Evolutionary conservation across 2,888 invertebrate genomes (phyloP).

Genomic region (Ptycholaimellus sp.): DNA sequence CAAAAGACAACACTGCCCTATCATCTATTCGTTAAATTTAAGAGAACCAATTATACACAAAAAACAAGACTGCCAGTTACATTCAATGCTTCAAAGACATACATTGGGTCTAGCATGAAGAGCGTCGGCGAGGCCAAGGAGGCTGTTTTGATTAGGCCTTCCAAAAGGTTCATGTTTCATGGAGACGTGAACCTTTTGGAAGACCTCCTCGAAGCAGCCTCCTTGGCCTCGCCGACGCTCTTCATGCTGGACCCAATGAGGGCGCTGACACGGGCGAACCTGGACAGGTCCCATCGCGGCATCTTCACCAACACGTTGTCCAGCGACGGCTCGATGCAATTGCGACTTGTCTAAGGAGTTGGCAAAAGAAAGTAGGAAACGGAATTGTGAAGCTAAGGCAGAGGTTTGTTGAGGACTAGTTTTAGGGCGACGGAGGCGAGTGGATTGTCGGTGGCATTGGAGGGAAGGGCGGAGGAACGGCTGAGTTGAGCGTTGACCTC

Average conservation of each 20-base stretch:
- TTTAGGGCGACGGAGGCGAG: constrained; percentile 96
- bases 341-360: background rate
- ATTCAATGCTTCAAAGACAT: too few species aligned
- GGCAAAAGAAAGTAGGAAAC: background rate
- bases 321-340: constrained; percentile 87
- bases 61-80: too few species aligned
- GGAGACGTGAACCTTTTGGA: constrained; percentile 74
- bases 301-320: constrained; percentile 99
- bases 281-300: constrained; percentile 81
- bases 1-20: too few species aligned
- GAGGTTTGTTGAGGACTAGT: constrained; percentile 51
- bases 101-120: too few species aligned
- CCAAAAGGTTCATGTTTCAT: too few species aligned
- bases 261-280: constrained; percentile 70
- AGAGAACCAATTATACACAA: too few species aligned
- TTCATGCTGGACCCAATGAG: constrained; percentile 96
- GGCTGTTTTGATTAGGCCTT: too few species aligned
- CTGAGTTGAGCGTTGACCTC: constrained; percentile 80
- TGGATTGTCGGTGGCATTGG: constrained; percentile 97
- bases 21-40: too few species aligned
- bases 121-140: too few species aligned
- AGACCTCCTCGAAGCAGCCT: constrained; percentile 87
- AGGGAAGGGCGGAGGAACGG: constrained; percentile 85
- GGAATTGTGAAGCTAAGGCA: constrained; percentile 68
- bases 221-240: constrained; percentile 97